Conservation (phyloP, 30 jellyfish, hydroid and myxozoan genomes). For the Turritopsis dohrnii region DNA sequence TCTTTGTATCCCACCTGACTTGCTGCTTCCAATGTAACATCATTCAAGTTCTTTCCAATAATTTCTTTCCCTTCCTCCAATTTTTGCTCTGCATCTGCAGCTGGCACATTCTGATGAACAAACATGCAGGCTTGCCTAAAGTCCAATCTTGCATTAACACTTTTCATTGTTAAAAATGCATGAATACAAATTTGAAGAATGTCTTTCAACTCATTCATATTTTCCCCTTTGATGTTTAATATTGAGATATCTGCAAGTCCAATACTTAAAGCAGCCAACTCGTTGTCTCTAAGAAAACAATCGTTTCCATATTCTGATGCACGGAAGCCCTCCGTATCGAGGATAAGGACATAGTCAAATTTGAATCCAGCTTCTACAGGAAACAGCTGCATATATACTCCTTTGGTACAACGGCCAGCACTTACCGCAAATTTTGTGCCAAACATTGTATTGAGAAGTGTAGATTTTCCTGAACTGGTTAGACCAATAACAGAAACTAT, state of each 20-base stretch:
- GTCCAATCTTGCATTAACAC: neutral
- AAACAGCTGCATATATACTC: constrained; percentile 31
- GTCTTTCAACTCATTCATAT: constrained; percentile 12
- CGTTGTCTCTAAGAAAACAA: constrained; percentile 4
- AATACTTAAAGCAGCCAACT: constrained; percentile 21
- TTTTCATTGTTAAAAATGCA: constrained; percentile 24
- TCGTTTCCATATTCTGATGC: constrained; percentile 18
- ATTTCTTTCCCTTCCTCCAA: neutral
- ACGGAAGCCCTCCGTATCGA: constrained; percentile 30
- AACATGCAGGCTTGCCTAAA: constrained; percentile 12
- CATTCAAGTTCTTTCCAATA: neutral
- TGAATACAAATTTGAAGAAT: constrained; percentile 21
- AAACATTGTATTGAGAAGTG: constrained; percentile 33
- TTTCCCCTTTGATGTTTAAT: constrained; percentile 22
- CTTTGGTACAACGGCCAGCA: constrained; percentile 31
- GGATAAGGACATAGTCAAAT: constrained; percentile 15
- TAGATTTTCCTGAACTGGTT: constrained; percentile 32
- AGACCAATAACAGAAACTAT: constrained; percentile 27
- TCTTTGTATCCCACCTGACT: neutral
- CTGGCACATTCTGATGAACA: constrained; percentile 21
- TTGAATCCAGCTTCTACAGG: neutral
- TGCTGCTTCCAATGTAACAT: neutral
- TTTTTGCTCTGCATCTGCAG: neutral
- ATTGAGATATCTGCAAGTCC: constrained; percentile 29
- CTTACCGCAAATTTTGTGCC: constrained; percentile 24